Percentiles rank a stretch among this genome's conserved stretches.
Conservation (phyloP, 2,113 vertebrate species). For the Cynopterus brachyotis region DNA sequence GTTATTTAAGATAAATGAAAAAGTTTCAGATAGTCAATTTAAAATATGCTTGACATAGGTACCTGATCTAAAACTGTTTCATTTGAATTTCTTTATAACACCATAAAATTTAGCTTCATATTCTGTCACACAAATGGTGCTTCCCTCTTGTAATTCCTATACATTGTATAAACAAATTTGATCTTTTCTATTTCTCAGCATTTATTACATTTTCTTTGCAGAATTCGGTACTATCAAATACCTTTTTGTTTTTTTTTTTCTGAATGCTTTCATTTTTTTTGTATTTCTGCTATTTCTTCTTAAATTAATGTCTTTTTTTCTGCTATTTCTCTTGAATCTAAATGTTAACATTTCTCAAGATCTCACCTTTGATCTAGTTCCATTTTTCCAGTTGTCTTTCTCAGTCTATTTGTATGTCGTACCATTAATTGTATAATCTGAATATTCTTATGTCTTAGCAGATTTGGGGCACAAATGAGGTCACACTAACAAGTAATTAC, state of each 20-base stretch:
- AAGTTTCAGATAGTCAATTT: background rate
- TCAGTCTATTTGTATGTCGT: background rate
- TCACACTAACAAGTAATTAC: background rate
- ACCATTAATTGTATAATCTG: background rate
- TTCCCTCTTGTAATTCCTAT: background rate
- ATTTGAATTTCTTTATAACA: background rate
- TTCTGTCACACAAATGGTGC: background rate
- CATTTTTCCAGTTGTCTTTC: background rate
- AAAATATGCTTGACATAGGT: background rate
- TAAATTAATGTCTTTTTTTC: background rate
- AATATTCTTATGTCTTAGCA: background rate
- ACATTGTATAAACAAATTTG: background rate
- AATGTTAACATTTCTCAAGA: background rate
- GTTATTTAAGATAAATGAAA: background rate
- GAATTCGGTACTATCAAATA: background rate
- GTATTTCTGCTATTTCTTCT: background rate
- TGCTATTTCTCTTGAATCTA: background rate
- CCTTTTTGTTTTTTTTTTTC: background rate
- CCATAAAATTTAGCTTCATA: background rate
- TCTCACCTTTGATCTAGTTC: background rate
- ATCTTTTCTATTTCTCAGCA: background rate
- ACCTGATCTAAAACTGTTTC: background rate
- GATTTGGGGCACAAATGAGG: background rate
- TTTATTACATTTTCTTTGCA: background rate
- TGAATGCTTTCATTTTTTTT: background rate